phyloP scores from a whole-genome alignment of 2,797 vertebrate genomes.

The Urocyon cinereoargenteus region DNA sequence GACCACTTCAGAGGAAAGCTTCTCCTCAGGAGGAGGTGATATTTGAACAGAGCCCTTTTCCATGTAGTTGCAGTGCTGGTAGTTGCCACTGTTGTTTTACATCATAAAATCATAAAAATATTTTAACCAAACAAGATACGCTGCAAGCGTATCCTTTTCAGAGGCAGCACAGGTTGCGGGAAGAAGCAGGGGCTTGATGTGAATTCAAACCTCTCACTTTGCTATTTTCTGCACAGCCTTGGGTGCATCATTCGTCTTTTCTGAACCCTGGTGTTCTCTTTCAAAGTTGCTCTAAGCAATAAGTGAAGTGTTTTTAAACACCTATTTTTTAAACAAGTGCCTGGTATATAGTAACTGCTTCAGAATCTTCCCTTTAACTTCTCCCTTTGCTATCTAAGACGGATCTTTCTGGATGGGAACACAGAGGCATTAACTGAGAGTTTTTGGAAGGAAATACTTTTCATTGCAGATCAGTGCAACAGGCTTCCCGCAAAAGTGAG shows the following conservation, averaged over 20 bases:
- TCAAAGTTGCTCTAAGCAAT: neutral
- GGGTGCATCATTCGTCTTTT: neutral
- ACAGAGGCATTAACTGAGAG: neutral
- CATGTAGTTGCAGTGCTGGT: neutral
- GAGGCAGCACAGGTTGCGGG: neutral
- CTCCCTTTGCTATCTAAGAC: neutral
- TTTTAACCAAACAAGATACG: neutral
- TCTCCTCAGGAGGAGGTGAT: neutral
- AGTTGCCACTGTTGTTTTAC: neutral
- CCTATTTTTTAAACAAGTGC: neutral
- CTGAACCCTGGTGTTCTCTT: neutral
- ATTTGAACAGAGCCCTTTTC: neutral
- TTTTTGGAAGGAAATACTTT: constrained; percentile 9
- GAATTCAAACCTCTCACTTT: neutral
- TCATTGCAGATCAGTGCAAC: neutral
- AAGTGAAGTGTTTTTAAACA: neutral
- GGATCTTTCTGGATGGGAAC: neutral
- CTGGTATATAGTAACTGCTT: neutral
- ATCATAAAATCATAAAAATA: neutral
- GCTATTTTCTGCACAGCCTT: neutral
- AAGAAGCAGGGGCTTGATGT: neutral
- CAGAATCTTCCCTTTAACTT: neutral
- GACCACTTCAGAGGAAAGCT: neutral
- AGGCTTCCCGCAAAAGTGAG: neutral
- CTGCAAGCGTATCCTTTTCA: neutral